Base-by-base conservation (phyloP, 2,888 invertebrate genomes). In the Vesta saturnalis region DNA sequence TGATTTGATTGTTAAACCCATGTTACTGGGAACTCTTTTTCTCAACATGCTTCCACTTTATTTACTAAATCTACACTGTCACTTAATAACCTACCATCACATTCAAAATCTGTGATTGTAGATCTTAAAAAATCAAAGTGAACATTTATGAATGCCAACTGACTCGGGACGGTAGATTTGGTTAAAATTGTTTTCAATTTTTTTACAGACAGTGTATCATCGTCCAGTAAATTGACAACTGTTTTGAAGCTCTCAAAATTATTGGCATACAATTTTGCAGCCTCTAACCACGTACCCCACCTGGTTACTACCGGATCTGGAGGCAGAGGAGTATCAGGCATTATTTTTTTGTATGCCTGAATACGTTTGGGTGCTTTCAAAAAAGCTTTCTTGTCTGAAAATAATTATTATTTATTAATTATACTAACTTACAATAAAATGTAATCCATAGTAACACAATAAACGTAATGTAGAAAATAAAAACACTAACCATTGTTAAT, bases 121-220 rank as follows among this genome's bases (percentile, higher is more conserved):
- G 43, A 43, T 43, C 43, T 43, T 43, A 43, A 43, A 14, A 43
- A 43, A 43, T n/a, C 43, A 43, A 43, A 43, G 6, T 43, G 43
- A 43, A 12, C 43, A 43, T 43, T 43, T 43, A 43, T 43, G 43
- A 43, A 43, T 43, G 43, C n/a, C 14, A 43, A 43, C 43, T 43
- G 43, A n/a, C 43, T 43, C 43, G 43, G 43, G 71, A 68, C 22
- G 77, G 59, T 47, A 77, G 63, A 64, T 71, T 14, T 14, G 23
- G 23, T 23, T 23, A 23, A 23, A 23, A 23, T 23, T 23, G 23
- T 23, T 23, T 8, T 23, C 23, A 23, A 23, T 23, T 23, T 23
- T 23, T 23, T 23, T 23, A 23, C 23, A 3, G 23, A 23, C 23
- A 23, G 23, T 23, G 23, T 8, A 5, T 23, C 23, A 23, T 23